phyloP scores from a whole-genome alignment of 2,797 vertebrate genomes.

The Aplochiton taeniatus region DNA sequence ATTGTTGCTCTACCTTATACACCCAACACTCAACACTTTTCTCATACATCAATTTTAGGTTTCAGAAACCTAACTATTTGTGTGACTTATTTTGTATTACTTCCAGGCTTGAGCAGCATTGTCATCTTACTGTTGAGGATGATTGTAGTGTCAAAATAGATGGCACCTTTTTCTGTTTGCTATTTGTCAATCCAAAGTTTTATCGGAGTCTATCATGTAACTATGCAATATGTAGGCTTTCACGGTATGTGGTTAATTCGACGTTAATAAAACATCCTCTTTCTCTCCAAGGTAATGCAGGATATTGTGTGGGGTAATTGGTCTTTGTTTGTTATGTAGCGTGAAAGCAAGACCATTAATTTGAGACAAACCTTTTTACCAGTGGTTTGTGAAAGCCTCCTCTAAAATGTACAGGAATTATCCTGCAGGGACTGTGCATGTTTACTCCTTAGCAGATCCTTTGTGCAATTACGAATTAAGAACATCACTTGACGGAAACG shows the following conservation, averaged over 20 bases:
- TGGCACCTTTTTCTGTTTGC: too few species aligned
- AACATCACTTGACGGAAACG: too few species aligned
- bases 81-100: slow-evolving; percentile 44
- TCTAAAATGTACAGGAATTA: slow-evolving; percentile 50
- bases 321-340: slow-evolving; percentile 79
- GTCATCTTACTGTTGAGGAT: too few species aligned
- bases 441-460: slow-evolving; percentile 26
- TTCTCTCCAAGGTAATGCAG: slow-evolving; percentile 74
- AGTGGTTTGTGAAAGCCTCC: slow-evolving; percentile 78
- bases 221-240: too few species aligned
- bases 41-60: slow-evolving; percentile 27
- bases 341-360: slow-evolving; percentile 76
- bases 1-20: slow-evolving; percentile 23
- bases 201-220: too few species aligned
- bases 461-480: slow-evolving; percentile 6
- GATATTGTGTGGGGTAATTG: slow-evolving; percentile 76
- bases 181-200: too few species aligned
- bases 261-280: slow-evolving; percentile 76
- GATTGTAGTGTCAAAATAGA: too few species aligned
- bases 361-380: slow-evolving; percentile 77
- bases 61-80: slow-evolving; percentile 75
- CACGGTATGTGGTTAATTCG: slow-evolving; percentile 73
- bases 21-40: slow-evolving; percentile 35
- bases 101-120: too few species aligned
- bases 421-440: slow-evolving; percentile 29